phyloP scores from a whole-genome alignment of 2,113 vertebrate genomes.

The Semicossyphus pulcher region DNA sequence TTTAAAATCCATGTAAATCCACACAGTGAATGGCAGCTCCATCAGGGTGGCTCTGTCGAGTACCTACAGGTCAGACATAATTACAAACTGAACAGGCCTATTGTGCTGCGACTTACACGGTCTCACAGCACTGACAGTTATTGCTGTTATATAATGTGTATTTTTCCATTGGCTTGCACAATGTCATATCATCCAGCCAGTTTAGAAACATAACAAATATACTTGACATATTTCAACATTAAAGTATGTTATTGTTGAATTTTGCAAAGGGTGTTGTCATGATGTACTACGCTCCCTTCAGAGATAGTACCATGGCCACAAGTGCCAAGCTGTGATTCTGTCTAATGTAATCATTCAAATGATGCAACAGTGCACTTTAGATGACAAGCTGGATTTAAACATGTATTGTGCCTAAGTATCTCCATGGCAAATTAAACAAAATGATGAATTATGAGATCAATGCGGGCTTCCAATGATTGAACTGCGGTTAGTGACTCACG shows the following conservation, averaged over 20 bases:
- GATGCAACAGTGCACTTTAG: conserved; percentile 1
- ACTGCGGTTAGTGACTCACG: conserved; percentile 43
- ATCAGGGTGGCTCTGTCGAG: conserved; percentile 52
- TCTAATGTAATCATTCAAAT: conserved; percentile 31
- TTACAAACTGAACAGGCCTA: conserved; percentile 61
- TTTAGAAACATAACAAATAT: background rate
- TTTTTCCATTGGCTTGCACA: conserved; percentile 29
- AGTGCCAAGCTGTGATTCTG: conserved; percentile 11
- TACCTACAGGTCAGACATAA: conserved; percentile 62
- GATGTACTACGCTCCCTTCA: background rate
- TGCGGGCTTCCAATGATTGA: conserved; percentile 43
- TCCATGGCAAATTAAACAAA: conserved; percentile 47
- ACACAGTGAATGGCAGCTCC: conserved; percentile 46
- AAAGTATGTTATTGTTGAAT: conserved; percentile 21
- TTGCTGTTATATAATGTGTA: conserved; percentile 34
- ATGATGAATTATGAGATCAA: conserved; percentile 54
- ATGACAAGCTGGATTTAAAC: conserved; percentile 56
- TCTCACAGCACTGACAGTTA: conserved; percentile 30
- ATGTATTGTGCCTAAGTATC: conserved; percentile 13
- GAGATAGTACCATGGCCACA: background rate
- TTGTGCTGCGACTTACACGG: conserved; percentile 51
- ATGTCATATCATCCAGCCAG: background rate
- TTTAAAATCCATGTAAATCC: conserved; percentile 63
- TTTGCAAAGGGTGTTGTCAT: background rate
- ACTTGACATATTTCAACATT: conserved; percentile 11